Conservation (phyloP, 30 jellyfish, hydroid and myxozoan genomes). For the Turritopsis dohrnii region DNA sequence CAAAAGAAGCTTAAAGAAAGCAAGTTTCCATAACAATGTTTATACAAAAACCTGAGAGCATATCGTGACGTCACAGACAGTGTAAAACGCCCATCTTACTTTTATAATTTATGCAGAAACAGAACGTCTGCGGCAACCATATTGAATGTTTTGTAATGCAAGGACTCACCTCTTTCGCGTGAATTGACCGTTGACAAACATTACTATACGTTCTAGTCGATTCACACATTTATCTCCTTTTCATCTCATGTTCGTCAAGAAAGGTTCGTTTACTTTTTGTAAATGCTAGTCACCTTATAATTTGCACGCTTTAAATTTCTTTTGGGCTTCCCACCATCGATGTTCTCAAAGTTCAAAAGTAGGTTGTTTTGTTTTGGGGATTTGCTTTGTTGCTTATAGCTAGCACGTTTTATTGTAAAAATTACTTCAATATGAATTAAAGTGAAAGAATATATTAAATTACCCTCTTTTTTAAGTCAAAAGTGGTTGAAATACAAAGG, state of each 20-base stretch:
- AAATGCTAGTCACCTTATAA: no score
- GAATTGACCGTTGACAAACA: constrained; percentile 8
- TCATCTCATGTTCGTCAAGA: background rate
- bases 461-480: no score
- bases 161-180: constrained; percentile 11
- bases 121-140: constrained; percentile 23
- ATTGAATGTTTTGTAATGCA: constrained; percentile 12
- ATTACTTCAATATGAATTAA: no score
- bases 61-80: background rate
- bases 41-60: background rate
- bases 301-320: no score
- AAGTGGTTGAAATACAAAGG: no score
- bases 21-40: background rate
- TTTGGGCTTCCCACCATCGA: no score
- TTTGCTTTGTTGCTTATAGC: no score
- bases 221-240: background rate
- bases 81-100: constrained; percentile 37
- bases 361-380: no score
- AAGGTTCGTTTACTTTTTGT: background rate
- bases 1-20: background rate
- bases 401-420: no score
- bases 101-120: constrained; percentile 28
- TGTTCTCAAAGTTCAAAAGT: no score
- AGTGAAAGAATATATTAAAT: no score
- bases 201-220: background rate